phyloP scores from a whole-genome alignment of 2,797 vertebrate genomes.

The Calcarius lapponicus region DNA sequence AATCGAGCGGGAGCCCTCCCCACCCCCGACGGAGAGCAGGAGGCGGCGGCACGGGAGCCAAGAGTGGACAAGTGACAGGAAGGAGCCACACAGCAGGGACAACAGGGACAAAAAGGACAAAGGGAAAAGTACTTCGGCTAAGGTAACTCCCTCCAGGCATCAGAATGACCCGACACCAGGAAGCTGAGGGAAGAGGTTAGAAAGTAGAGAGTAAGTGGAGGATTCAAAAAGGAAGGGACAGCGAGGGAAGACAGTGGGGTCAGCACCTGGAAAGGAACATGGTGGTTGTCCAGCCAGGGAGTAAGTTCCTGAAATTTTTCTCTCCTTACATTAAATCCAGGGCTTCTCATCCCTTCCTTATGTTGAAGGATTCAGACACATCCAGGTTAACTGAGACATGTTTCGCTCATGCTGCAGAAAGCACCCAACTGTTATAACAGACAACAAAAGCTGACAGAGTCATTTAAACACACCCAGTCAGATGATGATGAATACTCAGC shows the following conservation, averaged over 20 bases:
- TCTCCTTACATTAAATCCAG: neutral
- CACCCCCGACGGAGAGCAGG: constrained; percentile 80
- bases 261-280: neutral
- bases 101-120: constrained; percentile 81
- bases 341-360: neutral
- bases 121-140: constrained; percentile 55
- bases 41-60: constrained; percentile 75
- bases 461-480: neutral
- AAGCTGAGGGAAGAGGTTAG: neutral
- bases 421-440: neutral
- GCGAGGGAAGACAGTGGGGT: neutral
- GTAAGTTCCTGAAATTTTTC: neutral
- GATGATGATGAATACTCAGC: neutral
- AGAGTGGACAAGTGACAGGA: constrained; percentile 77
- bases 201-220: neutral
- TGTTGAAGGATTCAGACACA: neutral
- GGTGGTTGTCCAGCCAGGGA: neutral
- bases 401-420: neutral
- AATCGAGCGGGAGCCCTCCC: constrained; percentile 81
- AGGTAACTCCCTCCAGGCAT: constrained; percentile 55
- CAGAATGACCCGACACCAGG: neutral
- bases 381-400: neutral
- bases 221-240: neutral
- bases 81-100: constrained; percentile 76
- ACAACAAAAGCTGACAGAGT: neutral